Evolutionary conservation across 2,888 invertebrate genomes (phyloP).

Genomic region (Plagiodera versicolora): DNA sequence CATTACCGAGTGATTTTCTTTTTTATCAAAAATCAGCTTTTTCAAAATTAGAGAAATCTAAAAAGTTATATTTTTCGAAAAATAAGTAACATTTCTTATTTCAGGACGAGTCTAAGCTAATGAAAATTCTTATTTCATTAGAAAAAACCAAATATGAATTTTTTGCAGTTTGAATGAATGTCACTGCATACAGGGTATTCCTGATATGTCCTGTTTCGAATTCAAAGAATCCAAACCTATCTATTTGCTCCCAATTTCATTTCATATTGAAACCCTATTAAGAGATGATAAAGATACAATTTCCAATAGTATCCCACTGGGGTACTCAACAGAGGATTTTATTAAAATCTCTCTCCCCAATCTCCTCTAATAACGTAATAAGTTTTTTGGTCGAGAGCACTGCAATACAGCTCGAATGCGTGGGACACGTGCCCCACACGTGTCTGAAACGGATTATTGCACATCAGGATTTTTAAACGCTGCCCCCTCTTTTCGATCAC

Average conservation of each 20-base stretch:
- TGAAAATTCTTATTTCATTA: too few relatives aligned
- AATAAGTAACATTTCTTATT: too few relatives aligned
- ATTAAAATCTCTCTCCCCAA: slow-evolving; percentile 36
- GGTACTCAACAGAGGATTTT: slow-evolving; percentile 14
- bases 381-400: slow-evolving; percentile 44
- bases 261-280: neutral
- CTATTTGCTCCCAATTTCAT: neutral
- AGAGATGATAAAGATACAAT: neutral
- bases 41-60: too few relatives aligned
- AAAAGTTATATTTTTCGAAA: too few relatives aligned
- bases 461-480: slow-evolving; percentile 42
- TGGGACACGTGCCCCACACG: slow-evolving; percentile 43
- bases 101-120: too few relatives aligned
- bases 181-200: too few relatives aligned
- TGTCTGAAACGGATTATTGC: slow-evolving; percentile 46
- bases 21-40: too few relatives aligned
- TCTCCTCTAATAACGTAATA: slow-evolving; percentile 43
- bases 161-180: too few relatives aligned
- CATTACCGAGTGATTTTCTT: too few relatives aligned
- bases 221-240: too few relatives aligned
- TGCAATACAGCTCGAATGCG: slow-evolving; percentile 33
- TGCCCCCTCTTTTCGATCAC: slow-evolving; percentile 12
- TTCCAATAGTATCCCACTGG: slow-evolving; percentile 1
- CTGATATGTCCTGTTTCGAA: too few relatives aligned
- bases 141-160: too few relatives aligned